Evolutionary conservation across 2,113 vertebrate species (phyloP), one percentile per base, ranked within the genome.

Genomic region (Anarhynchus alexandrinus): DNA sequence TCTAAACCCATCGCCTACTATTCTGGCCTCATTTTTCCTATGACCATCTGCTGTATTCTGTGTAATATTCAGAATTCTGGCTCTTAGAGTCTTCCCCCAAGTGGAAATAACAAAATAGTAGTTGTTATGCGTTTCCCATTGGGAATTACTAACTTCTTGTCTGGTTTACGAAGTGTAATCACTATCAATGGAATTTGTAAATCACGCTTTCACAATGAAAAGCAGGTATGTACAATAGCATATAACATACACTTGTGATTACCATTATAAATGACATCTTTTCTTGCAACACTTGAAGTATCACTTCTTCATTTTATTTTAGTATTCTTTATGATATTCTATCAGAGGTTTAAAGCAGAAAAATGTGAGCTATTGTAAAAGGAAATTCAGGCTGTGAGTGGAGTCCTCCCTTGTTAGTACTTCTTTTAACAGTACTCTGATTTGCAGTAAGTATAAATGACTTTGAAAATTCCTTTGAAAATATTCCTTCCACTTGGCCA

Each of bases 401-500:
- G 57, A 87, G 43, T 86, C 77, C 40, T 94, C 73, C 77, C 86
- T 90, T 86, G 40, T 69, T 85, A 93, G 66, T 42, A 47, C 43
- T 92, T 86, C 76, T 93, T 92, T 86, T 84, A 89, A 72, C 67
- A 72, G 58, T 62, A 12, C 25, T 82, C 77, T 76, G 73, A 86
- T 92, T 91, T 82, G 36, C 26, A 3, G 55, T 40, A 71, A 84
- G 58, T 82, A 72, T 42, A 65, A 95, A 82, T 93, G 13, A 70
- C 84, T 88, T 81, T 38, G 73, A 84, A 90, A 74, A 88, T 81
- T 80, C 45, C 69, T 84, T 81, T 81, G 64, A 92, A 93, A 94
- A 87, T 76, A 82, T 61, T 95, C 58, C 45, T 85, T 95, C 40
- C 8, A 29, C 15, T 82, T 91, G 55, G 45, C 58, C 38, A 43